Percentiles rank a stretch among this genome's conserved stretches.
Conservation (phyloP, 2,113 vertebrate species). For the Thymallus thymallus region DNA sequence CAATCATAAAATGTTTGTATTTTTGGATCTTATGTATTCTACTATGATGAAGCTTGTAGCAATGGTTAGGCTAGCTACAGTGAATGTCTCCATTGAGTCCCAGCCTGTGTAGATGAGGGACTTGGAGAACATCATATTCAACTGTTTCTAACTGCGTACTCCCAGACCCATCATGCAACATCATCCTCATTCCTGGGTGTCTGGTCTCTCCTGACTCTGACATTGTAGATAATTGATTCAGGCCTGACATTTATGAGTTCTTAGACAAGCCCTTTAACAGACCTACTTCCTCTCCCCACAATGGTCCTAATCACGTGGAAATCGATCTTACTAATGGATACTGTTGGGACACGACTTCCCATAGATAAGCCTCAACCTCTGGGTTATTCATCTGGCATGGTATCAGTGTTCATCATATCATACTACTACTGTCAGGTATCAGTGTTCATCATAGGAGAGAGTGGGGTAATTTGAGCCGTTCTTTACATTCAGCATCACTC, state of each 20-base stretch:
- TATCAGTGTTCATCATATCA: neutral
- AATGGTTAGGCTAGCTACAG: neutral
- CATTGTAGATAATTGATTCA: neutral
- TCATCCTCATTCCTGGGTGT: neutral
- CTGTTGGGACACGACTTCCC: neutral
- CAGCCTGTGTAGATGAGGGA: neutral
- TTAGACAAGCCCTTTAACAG: neutral
- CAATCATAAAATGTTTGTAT: too few species aligned
- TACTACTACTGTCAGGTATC: neutral
- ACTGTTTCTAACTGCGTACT: neutral
- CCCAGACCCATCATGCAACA: neutral
- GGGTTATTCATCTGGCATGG: slow-evolving; percentile 15
- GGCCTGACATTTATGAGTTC: neutral
- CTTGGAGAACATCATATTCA: neutral
- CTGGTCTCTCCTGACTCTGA: neutral
- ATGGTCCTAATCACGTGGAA: neutral
- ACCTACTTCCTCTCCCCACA: neutral
- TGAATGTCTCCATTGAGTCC: neutral
- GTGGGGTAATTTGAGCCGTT: too few species aligned
- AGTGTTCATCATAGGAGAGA: neutral
- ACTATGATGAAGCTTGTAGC: neutral
- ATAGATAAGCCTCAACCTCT: neutral
- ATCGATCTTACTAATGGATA: neutral
- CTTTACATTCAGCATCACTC: too few species aligned
- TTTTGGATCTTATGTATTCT: neutral